Conservation (phyloP, 2,113 vertebrate species). For the Condylura cristata region DNA sequence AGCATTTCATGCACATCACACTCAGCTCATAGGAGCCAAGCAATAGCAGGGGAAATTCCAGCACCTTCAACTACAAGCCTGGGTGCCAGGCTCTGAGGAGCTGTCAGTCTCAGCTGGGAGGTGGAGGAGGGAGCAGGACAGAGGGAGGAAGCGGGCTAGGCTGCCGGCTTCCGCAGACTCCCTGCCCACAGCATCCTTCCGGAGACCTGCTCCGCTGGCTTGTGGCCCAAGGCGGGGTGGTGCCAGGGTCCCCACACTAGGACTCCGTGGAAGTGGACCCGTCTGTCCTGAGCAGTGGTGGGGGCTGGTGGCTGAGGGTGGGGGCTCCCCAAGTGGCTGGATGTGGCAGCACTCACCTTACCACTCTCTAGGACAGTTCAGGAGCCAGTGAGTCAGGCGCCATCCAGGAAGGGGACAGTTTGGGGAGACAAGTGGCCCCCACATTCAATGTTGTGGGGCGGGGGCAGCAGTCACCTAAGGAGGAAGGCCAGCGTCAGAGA, state of each 20-base stretch:
- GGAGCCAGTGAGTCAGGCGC: fast-evolving
- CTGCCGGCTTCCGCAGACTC: too few species aligned
- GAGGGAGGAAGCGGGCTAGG: fast-evolving
- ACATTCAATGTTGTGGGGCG: background rate
- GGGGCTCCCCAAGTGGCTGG: too few species aligned
- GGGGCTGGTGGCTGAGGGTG: background rate
- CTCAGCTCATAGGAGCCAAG: background rate
- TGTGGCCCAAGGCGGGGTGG: background rate
- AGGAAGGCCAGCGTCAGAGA: background rate
- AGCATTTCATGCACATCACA: background rate
- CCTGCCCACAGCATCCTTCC: background rate
- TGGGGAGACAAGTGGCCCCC: background rate
- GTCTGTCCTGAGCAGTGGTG: background rate
- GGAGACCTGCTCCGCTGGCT: fast-evolving
- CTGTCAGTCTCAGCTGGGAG: fast-evolving
- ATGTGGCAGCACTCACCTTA: background rate
- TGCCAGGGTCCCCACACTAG: fast-evolving
- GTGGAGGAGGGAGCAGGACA: too few species aligned
- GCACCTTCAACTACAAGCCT: background rate
- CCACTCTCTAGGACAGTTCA: background rate
- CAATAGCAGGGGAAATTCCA: too few species aligned
- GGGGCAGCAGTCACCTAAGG: background rate
- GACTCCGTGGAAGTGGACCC: fast-evolving
- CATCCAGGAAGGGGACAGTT: too few species aligned
- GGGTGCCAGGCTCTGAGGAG: background rate